Base-by-base conservation (phyloP, 2,888 invertebrate species). In the Blastobasis adustella region DNA sequence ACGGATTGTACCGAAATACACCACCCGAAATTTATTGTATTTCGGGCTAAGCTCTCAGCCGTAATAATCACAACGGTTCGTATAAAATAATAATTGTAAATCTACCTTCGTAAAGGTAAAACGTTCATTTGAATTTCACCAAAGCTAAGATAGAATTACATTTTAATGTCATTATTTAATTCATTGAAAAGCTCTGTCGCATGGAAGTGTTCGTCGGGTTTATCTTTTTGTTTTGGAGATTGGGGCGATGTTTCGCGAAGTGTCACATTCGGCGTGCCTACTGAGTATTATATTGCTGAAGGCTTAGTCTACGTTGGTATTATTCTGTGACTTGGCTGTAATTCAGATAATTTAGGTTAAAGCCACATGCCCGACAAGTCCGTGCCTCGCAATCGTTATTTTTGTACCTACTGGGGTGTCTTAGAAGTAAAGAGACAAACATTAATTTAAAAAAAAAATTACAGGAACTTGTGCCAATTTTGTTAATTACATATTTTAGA, bases 161-260 rank as follows among this genome's bases (percentile, higher is more conserved):
- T 54, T 56, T 57, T 50, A 51, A 58, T 58, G 49, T 53, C 53
- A 54, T 51, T 50, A 53, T 54, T 57, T 56, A 61, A 57, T 56
- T 55, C 45, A 51, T 56, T 56, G 10, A 52, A 54, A 58, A 50
- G 51, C 49, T 49, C 47, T 47, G 43, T 5, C 10, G 39, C 39
- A 45, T 51, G 51, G 7, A 23, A 54, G 54, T 51, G 47, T 54
- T 53, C 48, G 50, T 51, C 45, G 46, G 45, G 46, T 46, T 46
- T 46, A 38, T 38, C 46, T 46, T 46, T 46, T 38, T 46, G n/a
- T 46, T 10, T 37, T 38, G 46, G 46, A 46, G 38, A 37, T 46
- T 46, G 46, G 46, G 37, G 46, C 37, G 37, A 1, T 5, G 37
- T 10, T n/a, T 3, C 23, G 23, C 23, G 23, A 23, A 23, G 23